Conservation (phyloP, 1,140 invertebrate genomes). For the Hyles euphorbiae region DNA sequence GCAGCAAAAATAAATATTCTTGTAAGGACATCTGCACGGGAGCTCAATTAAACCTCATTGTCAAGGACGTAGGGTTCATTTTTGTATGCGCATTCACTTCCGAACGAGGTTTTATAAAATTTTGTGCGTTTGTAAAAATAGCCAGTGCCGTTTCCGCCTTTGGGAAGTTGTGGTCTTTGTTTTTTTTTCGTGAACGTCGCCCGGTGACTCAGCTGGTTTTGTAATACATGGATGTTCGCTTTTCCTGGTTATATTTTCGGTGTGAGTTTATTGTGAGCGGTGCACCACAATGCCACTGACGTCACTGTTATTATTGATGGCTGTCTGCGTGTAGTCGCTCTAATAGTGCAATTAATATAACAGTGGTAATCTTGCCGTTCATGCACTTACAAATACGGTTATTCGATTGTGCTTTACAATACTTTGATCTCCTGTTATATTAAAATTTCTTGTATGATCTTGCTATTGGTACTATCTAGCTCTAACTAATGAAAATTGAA, state of each 20-base stretch:
- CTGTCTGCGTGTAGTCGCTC: background rate
- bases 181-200: constrained; percentile 26
- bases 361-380: too few species aligned
- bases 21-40: background rate
- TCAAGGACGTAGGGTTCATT: constrained; percentile 37
- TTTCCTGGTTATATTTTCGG: constrained; percentile 5
- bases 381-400: too few species aligned
- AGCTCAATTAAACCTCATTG: background rate
- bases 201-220: constrained; percentile 28
- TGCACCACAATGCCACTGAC: background rate
- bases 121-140: constrained; percentile 56
- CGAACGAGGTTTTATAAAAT: constrained; percentile 26
- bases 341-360: too few species aligned
- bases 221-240: constrained; percentile 11
- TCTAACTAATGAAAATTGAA: too few species aligned
- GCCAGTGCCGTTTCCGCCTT: constrained; percentile 62
- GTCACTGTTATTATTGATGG: background rate
- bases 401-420: too few species aligned
- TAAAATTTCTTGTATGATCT: too few species aligned
- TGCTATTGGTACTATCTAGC: too few species aligned
- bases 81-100: constrained; percentile 27
- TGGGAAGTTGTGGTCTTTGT: constrained; percentile 56
- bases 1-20: constrained; percentile 3
- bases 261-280: background rate
- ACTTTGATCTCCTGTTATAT: too few species aligned